Evolutionary conservation across 2,113 vertebrate species (phyloP), one percentile per base, ranked within the genome.

Genomic region (Spermophilus dauricus): DNA sequence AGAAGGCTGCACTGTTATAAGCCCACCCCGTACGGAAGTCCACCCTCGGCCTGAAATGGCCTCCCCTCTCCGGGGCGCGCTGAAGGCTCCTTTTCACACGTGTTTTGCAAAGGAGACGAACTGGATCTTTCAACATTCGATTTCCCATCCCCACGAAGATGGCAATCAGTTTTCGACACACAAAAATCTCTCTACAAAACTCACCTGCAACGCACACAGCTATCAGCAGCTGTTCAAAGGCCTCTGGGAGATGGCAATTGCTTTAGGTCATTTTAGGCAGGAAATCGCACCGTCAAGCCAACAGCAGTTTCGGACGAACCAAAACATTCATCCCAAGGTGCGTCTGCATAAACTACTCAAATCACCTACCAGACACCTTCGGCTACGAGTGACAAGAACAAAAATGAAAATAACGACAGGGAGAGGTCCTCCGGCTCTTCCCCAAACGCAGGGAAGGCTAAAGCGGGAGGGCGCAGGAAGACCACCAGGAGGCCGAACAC

Each of bases 271-370:
- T 81, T 90, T 42, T 39, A 67, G 45, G 45, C 82, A 75, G 24
- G 72, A 91, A 87, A 82, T 8, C 10, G 16, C 58, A 20, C 0
- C 53, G 73, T 82, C 91, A 65, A 91, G 81, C 37, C 91, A 96
- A 96, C 86, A 96, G 97, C 93, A 87, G 95, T 89, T 96, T 80
- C 87, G 67, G 72, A 86, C 51, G 91, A 86, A 77, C 9, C 58
- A 1, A 94, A 80, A 12, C 11, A 53, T 65, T 84, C 22, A 86
- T 26, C 53, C 75, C n/a, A 67, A 91, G 73, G 56, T 13, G 56
- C 45, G 53, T 12, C 42, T 14, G 58, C 45, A 77, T 7, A 70
- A 53, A 86, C 70, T 14, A 86, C 58, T 18, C 20, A 20, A 1
- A 5, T 34, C 94, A 87, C 34, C 28, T 7, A 37, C 14, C 14